A percentile compares a stretch with the other conserved stretches of the same genome.
These are phyloP conservation scores for Micrasema minimum DNA, from an alignment of 1,140 invertebrate genomes.

Conservation along the genomic window DNA sequence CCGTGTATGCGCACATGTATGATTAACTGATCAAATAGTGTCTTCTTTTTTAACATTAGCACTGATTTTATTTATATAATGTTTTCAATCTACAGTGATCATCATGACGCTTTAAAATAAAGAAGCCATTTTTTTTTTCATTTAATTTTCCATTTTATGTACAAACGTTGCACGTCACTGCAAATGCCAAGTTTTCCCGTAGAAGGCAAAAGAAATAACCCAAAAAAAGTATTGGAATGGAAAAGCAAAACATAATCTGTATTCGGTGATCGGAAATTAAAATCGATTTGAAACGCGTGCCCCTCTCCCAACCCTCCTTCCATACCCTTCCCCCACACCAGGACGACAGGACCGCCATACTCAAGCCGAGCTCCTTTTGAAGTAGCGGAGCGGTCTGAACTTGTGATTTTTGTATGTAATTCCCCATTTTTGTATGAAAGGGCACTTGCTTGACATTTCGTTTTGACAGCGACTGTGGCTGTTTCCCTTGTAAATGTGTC, in stretches of 20 bases:
- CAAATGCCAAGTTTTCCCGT: slow-evolving; percentile 8
- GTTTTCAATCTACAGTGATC: too few species aligned
- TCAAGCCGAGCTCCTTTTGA: slow-evolving; percentile 37
- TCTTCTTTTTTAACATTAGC: too few species aligned
- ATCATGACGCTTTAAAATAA: too few species aligned
- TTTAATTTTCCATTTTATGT: too few species aligned
- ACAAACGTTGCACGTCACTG: slow-evolving; percentile 5
- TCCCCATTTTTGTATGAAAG: slow-evolving; percentile 50
- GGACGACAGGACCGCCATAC: slow-evolving; percentile 15
- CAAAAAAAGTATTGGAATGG: slow-evolving; percentile 51
- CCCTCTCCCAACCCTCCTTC: slow-evolving; percentile 12
- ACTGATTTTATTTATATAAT: too few species aligned
- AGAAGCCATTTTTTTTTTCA: too few species aligned
- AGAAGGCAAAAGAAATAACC: slow-evolving; percentile 40
- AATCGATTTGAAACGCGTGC: slow-evolving; percentile 50
- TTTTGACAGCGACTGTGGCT: slow-evolving; percentile 49
- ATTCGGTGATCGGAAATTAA: slow-evolving; percentile 54
- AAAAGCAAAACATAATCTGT: slow-evolving; percentile 55
- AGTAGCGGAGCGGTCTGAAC: slow-evolving; percentile 27
- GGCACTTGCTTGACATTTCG: slow-evolving; percentile 53
- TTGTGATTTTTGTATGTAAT: slow-evolving; percentile 38
- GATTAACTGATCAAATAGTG: too few species aligned
- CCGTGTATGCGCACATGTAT: too few species aligned
- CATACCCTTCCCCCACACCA: slow-evolving; percentile 1
- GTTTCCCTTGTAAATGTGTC: slow-evolving; percentile 43